Conservation (phyloP, 35 echinoderm and acorn worm species). For the Eucidaris tribuloides region DNA sequence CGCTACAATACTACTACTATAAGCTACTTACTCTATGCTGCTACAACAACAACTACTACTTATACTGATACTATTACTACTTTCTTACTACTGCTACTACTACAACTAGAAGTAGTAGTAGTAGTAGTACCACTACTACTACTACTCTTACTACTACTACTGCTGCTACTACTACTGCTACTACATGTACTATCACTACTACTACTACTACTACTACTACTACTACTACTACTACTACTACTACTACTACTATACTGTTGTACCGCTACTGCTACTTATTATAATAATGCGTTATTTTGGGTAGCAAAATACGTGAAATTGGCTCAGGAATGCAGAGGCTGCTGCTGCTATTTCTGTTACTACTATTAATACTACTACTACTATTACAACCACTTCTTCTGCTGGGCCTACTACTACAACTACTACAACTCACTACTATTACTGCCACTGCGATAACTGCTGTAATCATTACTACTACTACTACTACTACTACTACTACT, state of each 20-base stretch:
- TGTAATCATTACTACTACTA: background rate
- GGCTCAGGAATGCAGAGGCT: background rate
- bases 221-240: background rate
- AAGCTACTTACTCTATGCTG: background rate
- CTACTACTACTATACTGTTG: background rate
- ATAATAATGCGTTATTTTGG: background rate
- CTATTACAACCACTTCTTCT: background rate
- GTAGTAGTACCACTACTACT: background rate
- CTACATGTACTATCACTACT: background rate
- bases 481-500: background rate
- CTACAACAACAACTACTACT: background rate
- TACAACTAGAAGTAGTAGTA: background rate
- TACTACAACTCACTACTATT: background rate
- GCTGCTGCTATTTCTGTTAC: background rate
- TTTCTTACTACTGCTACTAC: background rate
- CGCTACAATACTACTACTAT: background rate
- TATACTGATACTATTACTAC: background rate
- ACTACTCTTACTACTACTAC: background rate
- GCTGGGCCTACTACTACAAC: background rate
- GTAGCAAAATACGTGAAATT: background rate
- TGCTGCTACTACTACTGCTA: background rate
- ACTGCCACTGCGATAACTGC: background rate
- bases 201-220: background rate
- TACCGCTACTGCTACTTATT: background rate
- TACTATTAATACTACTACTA: background rate